phyloP scores from a whole-genome alignment of 2,113 vertebrate species.

The Turdus rufiventris region DNA sequence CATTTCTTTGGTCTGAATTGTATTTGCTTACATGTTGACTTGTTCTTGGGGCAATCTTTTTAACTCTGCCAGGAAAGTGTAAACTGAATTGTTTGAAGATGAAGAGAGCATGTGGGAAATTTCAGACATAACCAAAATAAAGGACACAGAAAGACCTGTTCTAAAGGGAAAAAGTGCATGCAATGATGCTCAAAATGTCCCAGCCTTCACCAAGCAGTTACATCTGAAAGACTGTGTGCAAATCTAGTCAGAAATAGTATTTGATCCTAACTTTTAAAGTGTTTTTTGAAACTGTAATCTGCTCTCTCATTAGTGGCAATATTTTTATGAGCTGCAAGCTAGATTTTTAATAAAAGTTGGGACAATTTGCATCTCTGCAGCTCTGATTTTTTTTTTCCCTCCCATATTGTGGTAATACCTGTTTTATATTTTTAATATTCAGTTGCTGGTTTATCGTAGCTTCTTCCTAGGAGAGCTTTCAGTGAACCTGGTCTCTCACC shows the following conservation, averaged over 20 bases:
- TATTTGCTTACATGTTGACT: background rate
- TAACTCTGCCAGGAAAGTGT: background rate
- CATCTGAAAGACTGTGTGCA: background rate
- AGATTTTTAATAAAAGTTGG: background rate
- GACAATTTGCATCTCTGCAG: background rate
- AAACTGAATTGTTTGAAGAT: background rate
- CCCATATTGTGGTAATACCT: background rate
- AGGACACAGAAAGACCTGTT: background rate
- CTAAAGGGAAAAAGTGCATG: background rate
- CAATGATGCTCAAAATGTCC: background rate
- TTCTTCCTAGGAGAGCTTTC: background rate
- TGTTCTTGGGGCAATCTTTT: background rate
- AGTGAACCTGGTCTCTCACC: background rate
- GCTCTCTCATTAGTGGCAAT: background rate
- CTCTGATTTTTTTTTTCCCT: background rate
- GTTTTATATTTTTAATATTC: constrained; percentile 59
- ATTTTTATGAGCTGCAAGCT: background rate
- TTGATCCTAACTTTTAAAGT: constrained; percentile 2
- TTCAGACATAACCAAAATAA: background rate
- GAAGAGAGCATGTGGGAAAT: background rate
- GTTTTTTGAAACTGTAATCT: background rate
- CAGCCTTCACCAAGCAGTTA: background rate
- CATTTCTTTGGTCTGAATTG: background rate
- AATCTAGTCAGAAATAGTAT: background rate
- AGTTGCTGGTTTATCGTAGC: background rate